These are phyloP conservation scores for Lobophora halterata DNA, from an alignment of 2,888 invertebrate species.

Conservation along the genomic window DNA sequence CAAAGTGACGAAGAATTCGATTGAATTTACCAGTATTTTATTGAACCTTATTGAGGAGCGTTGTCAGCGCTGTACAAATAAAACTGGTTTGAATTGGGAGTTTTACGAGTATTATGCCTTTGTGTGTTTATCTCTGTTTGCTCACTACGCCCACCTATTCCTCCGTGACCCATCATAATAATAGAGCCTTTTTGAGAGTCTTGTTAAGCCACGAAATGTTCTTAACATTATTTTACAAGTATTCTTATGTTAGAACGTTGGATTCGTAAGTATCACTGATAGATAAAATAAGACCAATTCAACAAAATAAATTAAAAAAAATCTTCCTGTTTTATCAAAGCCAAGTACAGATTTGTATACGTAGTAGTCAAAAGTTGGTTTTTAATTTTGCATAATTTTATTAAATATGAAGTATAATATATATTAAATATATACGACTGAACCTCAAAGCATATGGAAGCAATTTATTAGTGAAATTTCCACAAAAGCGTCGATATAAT, in stretches of 20 bases:
- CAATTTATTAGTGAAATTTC: too few species aligned
- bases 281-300: too few species aligned
- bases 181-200: slow-evolving; percentile 10
- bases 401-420: too few species aligned
- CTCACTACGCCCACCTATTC: slow-evolving; percentile 8
- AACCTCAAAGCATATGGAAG: too few species aligned
- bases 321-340: too few species aligned
- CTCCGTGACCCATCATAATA: slow-evolving; percentile 18
- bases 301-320: too few species aligned
- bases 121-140: slow-evolving; percentile 18
- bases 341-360: too few species aligned
- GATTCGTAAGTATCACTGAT: too few species aligned
- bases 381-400: too few species aligned
- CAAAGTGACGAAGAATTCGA: slow-evolving; percentile 59
- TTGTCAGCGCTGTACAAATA: slow-evolving; percentile 32
- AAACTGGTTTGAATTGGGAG: slow-evolving; percentile 33
- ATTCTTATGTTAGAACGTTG: background rate
- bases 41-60: slow-evolving; percentile 46
- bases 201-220: slow-evolving; percentile 10
- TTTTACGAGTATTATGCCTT: slow-evolving; percentile 23
- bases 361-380: too few species aligned
- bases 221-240: background rate
- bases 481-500: slow-evolving; percentile 3
- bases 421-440: too few species aligned
- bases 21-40: slow-evolving; percentile 58